Base-by-base conservation (phyloP, 2,113 vertebrate genomes). In the Ranitomeya variabilis region DNA sequence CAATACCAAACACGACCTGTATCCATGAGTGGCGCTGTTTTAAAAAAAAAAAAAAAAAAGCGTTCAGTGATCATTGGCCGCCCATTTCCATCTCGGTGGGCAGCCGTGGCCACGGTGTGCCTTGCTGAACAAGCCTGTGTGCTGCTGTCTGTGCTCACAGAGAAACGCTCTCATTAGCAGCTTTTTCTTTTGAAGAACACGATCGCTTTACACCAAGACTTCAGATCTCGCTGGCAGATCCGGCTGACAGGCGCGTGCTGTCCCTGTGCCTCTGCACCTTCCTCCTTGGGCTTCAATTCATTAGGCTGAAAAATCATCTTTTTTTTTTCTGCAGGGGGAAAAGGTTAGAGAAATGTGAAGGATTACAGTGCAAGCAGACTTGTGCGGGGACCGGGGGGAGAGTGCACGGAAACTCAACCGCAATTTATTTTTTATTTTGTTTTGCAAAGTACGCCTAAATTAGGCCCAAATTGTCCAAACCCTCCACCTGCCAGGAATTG, bases 301-400 rank as follows among this genome's bases (percentile, higher is more conserved):
- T 89, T 89, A 89, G 87, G 73, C 87, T 84, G 81, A 84, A 89
- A 89, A 89, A 88, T 67, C 11, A 66, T 76, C 55, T n/a, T 88
- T 79, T 69, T 84, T 62, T 19, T 51, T 84, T 59, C 59, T 26
- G 16, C 21, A 18, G 59, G 73, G 60, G 73, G 87, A 69, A 89
- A 89, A 89, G 80, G 81, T 89, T 89, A 89, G 10, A 23, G 87
- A 84, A 51, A 85, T 89, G 73, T 79, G 73, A 89, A 73, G 87
- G 82, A 84, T 83, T 64, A 83, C 79, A 23, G 69, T 11, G 15
- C 79, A 83, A 83, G 83, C 79, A 62, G 26, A 26, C 60, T 64
- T 45, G 13, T 21, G 55, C 55, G 4, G 55, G 78, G 71, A 12
- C 37, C 16, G 37, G 76, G 52, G 10, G 31, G 31, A 7, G 69